phyloP scores from a whole-genome alignment of 2,113 vertebrate genomes.

The Lethenteron camtschaticum region DNA sequence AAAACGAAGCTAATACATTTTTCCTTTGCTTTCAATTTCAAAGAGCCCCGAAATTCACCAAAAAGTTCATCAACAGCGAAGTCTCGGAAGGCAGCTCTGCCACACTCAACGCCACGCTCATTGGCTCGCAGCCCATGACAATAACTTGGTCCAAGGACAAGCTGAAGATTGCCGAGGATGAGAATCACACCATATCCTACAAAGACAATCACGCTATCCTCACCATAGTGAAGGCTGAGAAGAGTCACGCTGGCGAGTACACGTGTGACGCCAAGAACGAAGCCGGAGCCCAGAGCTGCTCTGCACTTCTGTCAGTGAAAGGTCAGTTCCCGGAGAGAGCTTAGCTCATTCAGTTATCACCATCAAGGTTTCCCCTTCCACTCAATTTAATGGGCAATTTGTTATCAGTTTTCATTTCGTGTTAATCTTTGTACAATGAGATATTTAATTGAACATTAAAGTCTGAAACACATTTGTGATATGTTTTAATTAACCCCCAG shows the following conservation, averaged over 20 bases:
- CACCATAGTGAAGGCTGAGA: conserved; percentile 44
- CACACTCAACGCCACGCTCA: conserved; percentile 51
- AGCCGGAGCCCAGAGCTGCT: conserved; percentile 74
- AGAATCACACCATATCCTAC: conserved; percentile 53
- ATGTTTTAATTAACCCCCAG: too few species aligned
- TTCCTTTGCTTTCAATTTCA: neutral
- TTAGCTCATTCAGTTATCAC: too few species aligned
- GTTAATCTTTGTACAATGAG: too few species aligned
- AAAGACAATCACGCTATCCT: conserved; percentile 54
- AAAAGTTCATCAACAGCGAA: conserved; percentile 58
- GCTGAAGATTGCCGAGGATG: conserved; percentile 62
- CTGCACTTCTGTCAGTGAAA: conserved; percentile 65
- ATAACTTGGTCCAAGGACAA: conserved; percentile 81
- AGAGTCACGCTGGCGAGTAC: conserved; percentile 64
- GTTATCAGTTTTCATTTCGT: too few species aligned
- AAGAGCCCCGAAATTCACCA: conserved; percentile 76
- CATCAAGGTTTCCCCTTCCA: too few species aligned
- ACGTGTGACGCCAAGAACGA: conserved; percentile 87
- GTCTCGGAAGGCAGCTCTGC: conserved; percentile 44
- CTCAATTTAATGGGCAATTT: too few species aligned
- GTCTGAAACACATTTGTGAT: too few species aligned
- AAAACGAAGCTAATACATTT: too few species aligned
- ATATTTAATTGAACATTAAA: too few species aligned
- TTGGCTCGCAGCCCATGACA: conserved; percentile 61
- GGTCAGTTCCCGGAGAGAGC: conserved; percentile 27